Conservation (phyloP, 2,888 invertebrate species). For the Ctena decussata region DNA sequence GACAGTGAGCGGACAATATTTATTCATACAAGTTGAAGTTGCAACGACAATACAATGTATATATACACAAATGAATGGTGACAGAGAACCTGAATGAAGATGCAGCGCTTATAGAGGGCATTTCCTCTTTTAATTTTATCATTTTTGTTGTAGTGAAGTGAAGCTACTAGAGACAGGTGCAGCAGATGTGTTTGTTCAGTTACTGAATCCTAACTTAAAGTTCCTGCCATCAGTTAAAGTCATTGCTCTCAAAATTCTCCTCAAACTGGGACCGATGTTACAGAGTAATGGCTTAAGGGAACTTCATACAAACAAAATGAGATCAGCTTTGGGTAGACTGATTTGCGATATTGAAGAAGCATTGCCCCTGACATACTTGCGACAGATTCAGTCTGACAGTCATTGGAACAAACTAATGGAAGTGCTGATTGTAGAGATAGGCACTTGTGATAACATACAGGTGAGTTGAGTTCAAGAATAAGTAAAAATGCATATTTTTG, state of each 20-base stretch:
- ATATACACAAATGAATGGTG: too few species aligned
- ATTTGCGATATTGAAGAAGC: slow-evolving; percentile 53
- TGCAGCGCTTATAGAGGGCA: too few species aligned
- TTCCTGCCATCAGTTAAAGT: slow-evolving; percentile 23
- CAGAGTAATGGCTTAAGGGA: slow-evolving; percentile 37
- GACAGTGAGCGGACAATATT: too few species aligned
- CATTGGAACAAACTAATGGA: slow-evolving; percentile 38
- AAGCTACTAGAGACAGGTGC: slow-evolving; percentile 45
- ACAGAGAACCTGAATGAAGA: too few species aligned
- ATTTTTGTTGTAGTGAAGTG: slow-evolving; percentile 34
- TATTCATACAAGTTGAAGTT: too few species aligned
- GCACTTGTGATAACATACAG: slow-evolving; percentile 33
- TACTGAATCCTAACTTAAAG: slow-evolving; percentile 27
- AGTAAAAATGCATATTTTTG: too few species aligned
- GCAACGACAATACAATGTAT: too few species aligned
- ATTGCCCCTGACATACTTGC: slow-evolving; percentile 40
- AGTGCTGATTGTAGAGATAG: slow-evolving; percentile 42
- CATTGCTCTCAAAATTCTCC: slow-evolving; percentile 12
- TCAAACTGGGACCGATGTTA: slow-evolving; percentile 46
- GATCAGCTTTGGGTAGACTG: slow-evolving; percentile 30
- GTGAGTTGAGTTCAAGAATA: too few species aligned
- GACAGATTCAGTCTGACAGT: slow-evolving; percentile 38
- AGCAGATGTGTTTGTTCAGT: slow-evolving; percentile 33
- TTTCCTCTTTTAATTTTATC: neutral
- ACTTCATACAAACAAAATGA: slow-evolving; percentile 44